phyloP scores from a whole-genome alignment of 2,113 vertebrate species.

The Panthera uncia region DNA sequence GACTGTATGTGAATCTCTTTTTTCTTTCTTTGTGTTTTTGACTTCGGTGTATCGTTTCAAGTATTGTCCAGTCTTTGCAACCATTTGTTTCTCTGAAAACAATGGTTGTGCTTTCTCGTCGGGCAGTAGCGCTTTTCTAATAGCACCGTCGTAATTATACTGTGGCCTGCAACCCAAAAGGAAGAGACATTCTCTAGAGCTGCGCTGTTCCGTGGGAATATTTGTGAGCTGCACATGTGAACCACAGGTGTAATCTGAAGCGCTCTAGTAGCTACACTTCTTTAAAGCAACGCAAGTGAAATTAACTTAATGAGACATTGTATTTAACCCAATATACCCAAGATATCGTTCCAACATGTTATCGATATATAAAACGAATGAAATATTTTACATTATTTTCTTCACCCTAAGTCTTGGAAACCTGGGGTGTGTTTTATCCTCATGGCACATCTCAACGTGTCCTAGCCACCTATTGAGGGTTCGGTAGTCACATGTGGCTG shows the following conservation, averaged over 20 bases:
- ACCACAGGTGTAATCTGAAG: conserved; percentile 10
- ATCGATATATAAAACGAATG: neutral
- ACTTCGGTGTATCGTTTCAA: conserved; percentile 32
- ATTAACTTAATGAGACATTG: conserved; percentile 34
- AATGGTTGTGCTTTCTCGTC: conserved; percentile 53
- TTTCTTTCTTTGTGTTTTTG: neutral
- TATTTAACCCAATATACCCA: neutral
- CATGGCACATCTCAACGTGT: neutral
- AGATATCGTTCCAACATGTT: conserved; percentile 29
- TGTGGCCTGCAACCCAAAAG: conserved; percentile 27
- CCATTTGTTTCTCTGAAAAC: conserved; percentile 55
- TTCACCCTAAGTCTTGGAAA: conserved; percentile 53
- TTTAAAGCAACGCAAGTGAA: conserved; percentile 23
- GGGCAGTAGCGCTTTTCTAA: conserved; percentile 38
- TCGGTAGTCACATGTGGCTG: neutral
- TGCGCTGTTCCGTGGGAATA: conserved; percentile 32
- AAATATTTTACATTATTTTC: conserved; percentile 3
- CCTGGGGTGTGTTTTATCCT: neutral
- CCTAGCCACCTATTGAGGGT: neutral
- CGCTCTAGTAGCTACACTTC: neutral
- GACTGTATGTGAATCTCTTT: conserved; percentile 42
- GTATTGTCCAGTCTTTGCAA: conserved; percentile 50
- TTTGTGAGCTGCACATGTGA: conserved; percentile 5
- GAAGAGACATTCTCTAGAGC: conserved; percentile 42
- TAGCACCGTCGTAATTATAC: conserved; percentile 17